Evolutionary conservation across 2,113 vertebrate species (phyloP).

Genomic region (Ptychochromis oligacanthus): DNA sequence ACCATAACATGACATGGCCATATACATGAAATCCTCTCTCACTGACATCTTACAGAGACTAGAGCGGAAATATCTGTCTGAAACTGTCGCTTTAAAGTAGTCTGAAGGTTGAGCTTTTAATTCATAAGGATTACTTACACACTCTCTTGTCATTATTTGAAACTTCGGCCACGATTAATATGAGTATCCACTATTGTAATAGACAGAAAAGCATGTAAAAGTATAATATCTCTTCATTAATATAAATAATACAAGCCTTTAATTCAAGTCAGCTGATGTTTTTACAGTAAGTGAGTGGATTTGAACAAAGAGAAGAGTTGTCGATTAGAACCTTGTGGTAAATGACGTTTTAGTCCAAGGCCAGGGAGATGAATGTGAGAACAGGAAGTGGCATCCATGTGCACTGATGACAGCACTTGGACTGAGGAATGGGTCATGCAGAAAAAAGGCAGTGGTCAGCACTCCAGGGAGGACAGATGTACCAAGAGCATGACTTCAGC

Average conservation of each 20-base stretch:
- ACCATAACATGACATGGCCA: no score
- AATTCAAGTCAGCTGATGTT: not conserved
- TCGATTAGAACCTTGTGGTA: not conserved
- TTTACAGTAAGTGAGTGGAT: not conserved
- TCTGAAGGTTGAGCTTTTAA: not conserved
- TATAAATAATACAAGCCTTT: not conserved
- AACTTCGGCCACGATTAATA: not conserved
- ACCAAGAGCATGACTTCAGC: not conserved
- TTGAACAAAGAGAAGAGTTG: not conserved
- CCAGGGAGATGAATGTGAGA: slow-evolving; percentile 30
- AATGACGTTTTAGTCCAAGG: not conserved
- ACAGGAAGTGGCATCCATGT: not conserved
- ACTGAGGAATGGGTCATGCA: slow-evolving; percentile 20
- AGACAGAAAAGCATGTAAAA: not conserved
- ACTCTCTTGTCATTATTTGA: not conserved
- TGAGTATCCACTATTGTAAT: not conserved
- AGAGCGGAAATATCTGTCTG: not conserved
- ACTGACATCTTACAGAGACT: not conserved
- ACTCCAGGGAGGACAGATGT: slow-evolving; percentile 35
- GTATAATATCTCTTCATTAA: not conserved
- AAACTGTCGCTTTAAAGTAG: not conserved
- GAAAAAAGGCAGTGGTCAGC: slow-evolving; percentile 61
- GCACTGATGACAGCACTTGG: slow-evolving; percentile 22
- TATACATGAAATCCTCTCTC: not conserved
- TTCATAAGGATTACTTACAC: not conserved